Conservation (phyloP, 2,888 invertebrate species). For the Macrophya alboannulata region DNA sequence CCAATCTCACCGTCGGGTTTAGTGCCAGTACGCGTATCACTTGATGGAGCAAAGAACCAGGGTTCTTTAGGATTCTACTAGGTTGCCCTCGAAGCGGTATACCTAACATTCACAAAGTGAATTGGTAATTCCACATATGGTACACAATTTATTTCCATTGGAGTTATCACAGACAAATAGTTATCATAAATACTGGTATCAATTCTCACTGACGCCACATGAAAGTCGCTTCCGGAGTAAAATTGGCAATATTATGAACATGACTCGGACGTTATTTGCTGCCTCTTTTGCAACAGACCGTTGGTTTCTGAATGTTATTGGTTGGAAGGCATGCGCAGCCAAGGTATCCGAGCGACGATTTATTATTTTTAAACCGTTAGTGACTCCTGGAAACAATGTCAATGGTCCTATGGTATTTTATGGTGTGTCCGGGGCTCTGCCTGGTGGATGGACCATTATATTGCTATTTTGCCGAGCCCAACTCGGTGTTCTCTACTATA, state of each 20-base stretch:
- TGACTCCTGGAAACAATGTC: slow-evolving; percentile 50
- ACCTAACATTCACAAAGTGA: neutral
- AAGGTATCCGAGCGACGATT: slow-evolving; percentile 42
- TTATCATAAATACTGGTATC: neutral
- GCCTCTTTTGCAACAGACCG: slow-evolving; percentile 5
- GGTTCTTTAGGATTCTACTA: neutral
- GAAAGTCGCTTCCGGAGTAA: neutral
- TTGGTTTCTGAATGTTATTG: slow-evolving; percentile 53
- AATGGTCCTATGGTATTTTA: slow-evolving; percentile 63
- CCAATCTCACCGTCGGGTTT: neutral
- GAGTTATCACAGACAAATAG: neutral
- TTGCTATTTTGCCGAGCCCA: slow-evolving; percentile 49
- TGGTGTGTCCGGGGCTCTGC: slow-evolving; percentile 66
- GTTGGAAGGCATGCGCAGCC: slow-evolving; percentile 54
- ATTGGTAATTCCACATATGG: neutral
- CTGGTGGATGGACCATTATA: slow-evolving; percentile 69
- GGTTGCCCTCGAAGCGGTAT: neutral
- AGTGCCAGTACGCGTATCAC: neutral
- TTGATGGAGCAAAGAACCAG: neutral
- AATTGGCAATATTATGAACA: neutral
- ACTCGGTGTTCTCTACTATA: slow-evolving; percentile 48
- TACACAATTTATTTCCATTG: neutral
- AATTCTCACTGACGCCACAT: neutral
- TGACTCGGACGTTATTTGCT: neutral
- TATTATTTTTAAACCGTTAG: slow-evolving; percentile 21